Conservation (phyloP, 2,113 vertebrate species). For the Myotis yumanensis region DNA sequence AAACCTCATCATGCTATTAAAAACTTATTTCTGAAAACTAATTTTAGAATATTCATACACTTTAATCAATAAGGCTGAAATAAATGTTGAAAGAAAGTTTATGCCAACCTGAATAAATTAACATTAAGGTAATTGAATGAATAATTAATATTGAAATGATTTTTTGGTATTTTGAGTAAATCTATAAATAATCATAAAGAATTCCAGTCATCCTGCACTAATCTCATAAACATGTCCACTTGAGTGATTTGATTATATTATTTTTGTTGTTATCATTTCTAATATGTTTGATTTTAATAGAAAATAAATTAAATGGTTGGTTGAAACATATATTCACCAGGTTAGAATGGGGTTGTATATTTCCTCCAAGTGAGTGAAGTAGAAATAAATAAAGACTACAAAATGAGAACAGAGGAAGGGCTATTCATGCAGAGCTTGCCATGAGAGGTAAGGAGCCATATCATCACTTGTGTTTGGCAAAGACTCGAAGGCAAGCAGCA, state of each 20-base stretch:
- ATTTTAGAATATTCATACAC: neutral
- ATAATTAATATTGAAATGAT: constrained; percentile 49
- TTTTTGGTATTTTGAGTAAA: constrained; percentile 45
- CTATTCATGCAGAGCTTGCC: neutral
- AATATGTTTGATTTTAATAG: constrained; percentile 42
- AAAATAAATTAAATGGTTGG: constrained; percentile 31
- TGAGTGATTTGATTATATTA: constrained; percentile 29
- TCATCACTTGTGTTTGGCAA: neutral
- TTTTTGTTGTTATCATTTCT: constrained; percentile 35
- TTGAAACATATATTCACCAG: neutral
- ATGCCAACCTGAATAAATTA: constrained; percentile 19
- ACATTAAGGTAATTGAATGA: constrained; percentile 24
- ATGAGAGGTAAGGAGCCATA: neutral
- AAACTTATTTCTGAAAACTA: neutral
- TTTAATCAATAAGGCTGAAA: constrained; percentile 42
- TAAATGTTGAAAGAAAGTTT: constrained; percentile 35
- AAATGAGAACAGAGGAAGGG: neutral
- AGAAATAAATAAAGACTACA: neutral
- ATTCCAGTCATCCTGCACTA: neutral
- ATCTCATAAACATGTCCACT: constrained; percentile 8
- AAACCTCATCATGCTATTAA: neutral
- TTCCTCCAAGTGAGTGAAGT: neutral
- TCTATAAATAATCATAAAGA: constrained; percentile 41
- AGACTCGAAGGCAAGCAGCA: neutral
- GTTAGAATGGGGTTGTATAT: neutral